Evolutionary conservation across 2,113 vertebrate species (phyloP).

Genomic region (Columbina picui): DNA sequence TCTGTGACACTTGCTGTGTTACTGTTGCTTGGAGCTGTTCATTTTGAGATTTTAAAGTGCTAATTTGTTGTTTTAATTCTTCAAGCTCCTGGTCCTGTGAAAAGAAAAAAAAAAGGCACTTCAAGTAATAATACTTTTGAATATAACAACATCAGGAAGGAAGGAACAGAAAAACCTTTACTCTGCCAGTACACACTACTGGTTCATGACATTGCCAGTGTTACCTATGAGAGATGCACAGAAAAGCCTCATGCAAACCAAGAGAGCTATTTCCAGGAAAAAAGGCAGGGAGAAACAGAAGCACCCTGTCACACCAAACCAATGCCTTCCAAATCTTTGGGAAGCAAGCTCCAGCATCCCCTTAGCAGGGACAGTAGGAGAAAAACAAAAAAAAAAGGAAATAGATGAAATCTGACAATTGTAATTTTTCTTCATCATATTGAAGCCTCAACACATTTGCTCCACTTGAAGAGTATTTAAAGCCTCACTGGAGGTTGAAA

Average conservation of each 20-base stretch:
- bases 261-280: neutral
- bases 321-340: neutral
- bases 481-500: neutral
- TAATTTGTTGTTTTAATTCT: slow-evolving; percentile 88
- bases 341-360: neutral
- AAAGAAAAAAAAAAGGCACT: neutral
- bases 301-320: neutral
- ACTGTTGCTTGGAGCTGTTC: slow-evolving; percentile 88
- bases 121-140: fast-evolving
- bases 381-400: neutral
- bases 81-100: slow-evolving; percentile 90
- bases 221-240: neutral
- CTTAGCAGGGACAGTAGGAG: neutral
- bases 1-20: slow-evolving; percentile 90
- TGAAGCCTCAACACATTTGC: neutral
- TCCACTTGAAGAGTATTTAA: neutral
- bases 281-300: neutral
- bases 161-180: neutral
- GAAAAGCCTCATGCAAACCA: neutral
- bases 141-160: neutral
- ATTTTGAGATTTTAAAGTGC: slow-evolving; percentile 81
- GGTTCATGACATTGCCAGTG: neutral
- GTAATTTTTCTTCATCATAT: neutral
- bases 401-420: fast-evolving
- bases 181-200: neutral